These are phyloP conservation scores for Xyliphius kryptos DNA, from an alignment of 2,113 vertebrate genomes.

Conservation along the genomic window DNA sequence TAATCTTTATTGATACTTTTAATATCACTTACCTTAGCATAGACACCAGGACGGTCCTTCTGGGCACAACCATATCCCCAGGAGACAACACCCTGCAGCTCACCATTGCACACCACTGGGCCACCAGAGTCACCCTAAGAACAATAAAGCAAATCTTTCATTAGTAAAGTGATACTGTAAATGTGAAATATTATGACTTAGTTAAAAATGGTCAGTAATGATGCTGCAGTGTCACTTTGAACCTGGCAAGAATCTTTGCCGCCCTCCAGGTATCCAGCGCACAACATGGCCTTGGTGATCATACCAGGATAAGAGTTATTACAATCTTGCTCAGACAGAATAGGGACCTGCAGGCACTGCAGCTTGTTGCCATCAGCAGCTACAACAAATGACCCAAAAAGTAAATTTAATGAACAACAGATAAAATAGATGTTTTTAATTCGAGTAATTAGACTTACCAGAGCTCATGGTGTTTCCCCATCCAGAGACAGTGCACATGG, in stretches of 20 bases:
- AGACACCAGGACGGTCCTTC: conserved; percentile 61
- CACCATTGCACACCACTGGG: conserved; percentile 15
- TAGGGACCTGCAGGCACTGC: conserved; percentile 63
- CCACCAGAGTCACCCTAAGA: conserved; percentile 21
- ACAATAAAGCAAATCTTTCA: not conserved
- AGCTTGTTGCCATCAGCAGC: conserved; percentile 49
- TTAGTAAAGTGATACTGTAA: not conserved
- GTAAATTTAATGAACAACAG: not conserved
- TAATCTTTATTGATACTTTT: not conserved
- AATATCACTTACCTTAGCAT: conserved; percentile 58
- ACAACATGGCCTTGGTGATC: conserved; percentile 69
- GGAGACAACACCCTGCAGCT: conserved; percentile 15
- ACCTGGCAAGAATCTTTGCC: conserved; percentile 74
- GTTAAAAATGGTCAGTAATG: not conserved
- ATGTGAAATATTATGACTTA: not conserved
- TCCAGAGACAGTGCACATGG: conserved; percentile 69
- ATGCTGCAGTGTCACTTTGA: not conserved
- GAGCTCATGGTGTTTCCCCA: conserved; percentile 76
- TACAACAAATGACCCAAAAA: conserved; percentile 4
- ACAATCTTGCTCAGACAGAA: conserved; percentile 59
- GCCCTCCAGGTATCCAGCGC: conserved; percentile 66
- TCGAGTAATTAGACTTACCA: conserved; percentile 46
- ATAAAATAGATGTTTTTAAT: not conserved
- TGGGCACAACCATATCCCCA: conserved; percentile 34
- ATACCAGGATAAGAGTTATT: conserved; percentile 55